Percentiles rank a stretch among this genome's conserved stretches.
Conservation (phyloP, 2,113 vertebrate genomes). For the Erinaceus europaeus region DNA sequence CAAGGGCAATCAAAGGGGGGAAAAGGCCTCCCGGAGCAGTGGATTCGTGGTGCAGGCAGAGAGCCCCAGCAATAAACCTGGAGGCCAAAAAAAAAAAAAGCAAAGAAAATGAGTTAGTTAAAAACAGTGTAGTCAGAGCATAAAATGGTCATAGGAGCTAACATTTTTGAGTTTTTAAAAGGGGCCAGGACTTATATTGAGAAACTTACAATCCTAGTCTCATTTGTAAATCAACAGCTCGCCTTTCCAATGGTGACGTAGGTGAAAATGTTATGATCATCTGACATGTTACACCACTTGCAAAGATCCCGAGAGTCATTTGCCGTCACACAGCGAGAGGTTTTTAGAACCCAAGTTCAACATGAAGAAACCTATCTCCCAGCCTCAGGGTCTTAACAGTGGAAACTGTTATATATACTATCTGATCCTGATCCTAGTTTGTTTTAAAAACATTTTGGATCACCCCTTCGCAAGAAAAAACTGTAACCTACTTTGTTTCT, state of each 20-base stretch:
- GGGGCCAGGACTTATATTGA: neutral
- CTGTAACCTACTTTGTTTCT: neutral
- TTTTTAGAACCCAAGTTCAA: neutral
- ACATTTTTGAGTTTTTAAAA: neutral
- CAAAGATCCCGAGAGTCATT: neutral
- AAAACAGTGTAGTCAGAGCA: neutral
- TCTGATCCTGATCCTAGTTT: neutral
- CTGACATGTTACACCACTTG: neutral
- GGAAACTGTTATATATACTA: neutral
- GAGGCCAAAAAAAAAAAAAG: too few species aligned
- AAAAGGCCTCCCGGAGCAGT: too few species aligned
- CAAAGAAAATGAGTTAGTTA: neutral
- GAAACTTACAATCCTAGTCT: neutral
- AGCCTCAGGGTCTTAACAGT: neutral
- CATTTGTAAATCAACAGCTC: neutral
- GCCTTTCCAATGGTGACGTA: neutral
- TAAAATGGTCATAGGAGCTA: neutral
- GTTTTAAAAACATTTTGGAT: constrained; percentile 10
- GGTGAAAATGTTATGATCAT: neutral
- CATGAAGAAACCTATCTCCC: neutral
- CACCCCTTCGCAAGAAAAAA: neutral
- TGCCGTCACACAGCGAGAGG: neutral
- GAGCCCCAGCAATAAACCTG: too few species aligned
- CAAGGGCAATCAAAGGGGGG: too few species aligned
- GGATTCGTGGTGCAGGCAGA: too few species aligned